Percentiles rank a stretch among this genome's conserved stretches.
These are phyloP conservation scores for Phrynocephalus forsythii DNA, from an alignment of 2,797 vertebrate species.

Conservation along the genomic window DNA sequence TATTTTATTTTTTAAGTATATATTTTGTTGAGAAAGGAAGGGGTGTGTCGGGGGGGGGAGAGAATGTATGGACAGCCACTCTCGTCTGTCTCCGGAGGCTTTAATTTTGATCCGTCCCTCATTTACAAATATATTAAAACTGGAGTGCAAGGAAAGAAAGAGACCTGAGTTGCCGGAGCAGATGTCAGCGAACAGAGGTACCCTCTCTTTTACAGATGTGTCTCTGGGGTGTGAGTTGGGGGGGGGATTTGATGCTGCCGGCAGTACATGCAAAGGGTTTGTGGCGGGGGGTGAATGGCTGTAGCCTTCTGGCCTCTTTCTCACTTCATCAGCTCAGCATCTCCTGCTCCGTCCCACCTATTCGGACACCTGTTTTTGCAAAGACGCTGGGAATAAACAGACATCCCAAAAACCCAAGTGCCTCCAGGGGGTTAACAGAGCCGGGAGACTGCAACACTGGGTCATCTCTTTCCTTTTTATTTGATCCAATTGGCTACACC, in stretches of 20 bases:
- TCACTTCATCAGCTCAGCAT: constrained; percentile 78
- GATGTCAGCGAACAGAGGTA: constrained; percentile 32
- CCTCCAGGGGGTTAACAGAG: constrained; percentile 17
- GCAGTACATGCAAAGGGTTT: neutral
- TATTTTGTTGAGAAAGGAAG: neutral
- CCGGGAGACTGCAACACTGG: neutral
- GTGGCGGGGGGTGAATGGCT: neutral
- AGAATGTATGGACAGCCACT: neutral
- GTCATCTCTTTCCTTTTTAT: too few relatives aligned
- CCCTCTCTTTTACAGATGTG: constrained; percentile 57
- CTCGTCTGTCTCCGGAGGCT: neutral
- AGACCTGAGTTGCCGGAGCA: constrained; percentile 21
- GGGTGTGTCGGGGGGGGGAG: too few relatives aligned
- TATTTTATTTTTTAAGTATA: constrained; percentile 21
- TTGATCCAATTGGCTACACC: too few relatives aligned
- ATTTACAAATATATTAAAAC: constrained; percentile 11
- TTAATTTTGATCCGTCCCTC: constrained; percentile 28
- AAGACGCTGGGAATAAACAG: constrained; percentile 31
- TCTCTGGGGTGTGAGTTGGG: neutral
- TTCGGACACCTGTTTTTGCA: constrained; percentile 69
- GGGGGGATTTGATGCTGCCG: neutral
- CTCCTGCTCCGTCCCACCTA: constrained; percentile 71
- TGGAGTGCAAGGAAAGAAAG: neutral
- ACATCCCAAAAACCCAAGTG: constrained; percentile 29
- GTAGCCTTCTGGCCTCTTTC: constrained; percentile 59